Evolutionary conservation across 37 sponge, comb jelly and placozoan genomes (phyloP), one percentile per base, ranked within the genome.

Genomic region (Tethya wilhelma): DNA sequence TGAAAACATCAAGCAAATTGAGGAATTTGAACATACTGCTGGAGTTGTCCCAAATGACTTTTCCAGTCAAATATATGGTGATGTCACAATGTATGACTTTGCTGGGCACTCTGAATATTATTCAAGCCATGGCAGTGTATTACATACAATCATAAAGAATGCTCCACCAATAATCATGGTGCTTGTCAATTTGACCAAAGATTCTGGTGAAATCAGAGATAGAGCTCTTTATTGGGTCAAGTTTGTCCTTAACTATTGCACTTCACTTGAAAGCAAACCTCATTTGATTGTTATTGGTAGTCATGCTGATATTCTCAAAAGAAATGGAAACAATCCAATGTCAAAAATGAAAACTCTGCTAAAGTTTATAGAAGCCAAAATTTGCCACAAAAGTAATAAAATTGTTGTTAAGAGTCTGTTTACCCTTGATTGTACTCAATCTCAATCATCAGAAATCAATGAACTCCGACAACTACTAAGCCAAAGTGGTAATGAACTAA

Each of bases 41-140:
- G 79, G 79, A 12, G 46, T 79, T 8, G 38, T 63, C 6, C 79
- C 79, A 39, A 42, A 26, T 66, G n/a, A 37, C 42, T 39, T 79
- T 42, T 2, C 19, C 0, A 79, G 79, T 33, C 25, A 66, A 38
- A 65, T 43, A 26, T 79, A 44, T 66, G 79, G 79, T 7, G 11
- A 26, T 29, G 79, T 79, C 36, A 42, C 28, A 1, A 29, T 79
- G 7, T 79, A 63, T 79, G 79, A 79, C 69, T 79, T 79, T 79
- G 79, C 79, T 53, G 79, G 79, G 9, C 79, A 79, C 1, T 53
- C 42, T 11, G 79, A 79, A 45, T 79, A 79, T 69, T 64, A 79
- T 79, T 68, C 66, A 25, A 64, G 66, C 22, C 79, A 79, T 67
- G 68, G 43, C 26, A 46, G 25, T 7, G 36, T 79, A 56, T 56